Base-by-base conservation (phyloP, 2,113 vertebrate species). In the Saimiri boliviensis region DNA sequence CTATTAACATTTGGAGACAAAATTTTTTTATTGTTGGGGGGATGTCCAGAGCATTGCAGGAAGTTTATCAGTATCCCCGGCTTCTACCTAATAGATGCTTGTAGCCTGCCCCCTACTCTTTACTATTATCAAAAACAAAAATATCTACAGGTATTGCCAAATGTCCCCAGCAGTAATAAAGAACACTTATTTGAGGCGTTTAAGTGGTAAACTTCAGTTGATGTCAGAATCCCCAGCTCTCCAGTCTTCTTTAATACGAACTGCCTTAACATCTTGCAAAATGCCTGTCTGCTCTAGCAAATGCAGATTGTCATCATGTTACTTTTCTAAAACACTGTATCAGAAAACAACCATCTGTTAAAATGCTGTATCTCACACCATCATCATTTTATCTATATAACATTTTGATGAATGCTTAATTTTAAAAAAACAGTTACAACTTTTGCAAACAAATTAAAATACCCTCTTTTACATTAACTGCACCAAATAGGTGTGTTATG, bases 301-400 rank as follows among this genome's bases (percentile, higher is more conserved):
- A 86, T 68, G 71, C 76, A 95, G 87, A 93, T 92, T 94, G 87
- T 90, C 60, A 97, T 70, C 80, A 81, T 86, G 58, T 89, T 93
- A 82, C 73, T 96, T 96, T 97, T 89, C 93, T 95, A 92, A 97
- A 93, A 93, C 66, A 89, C 73, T 54, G 54, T 83, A 74, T 95
- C 87, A 91, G 58, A 91, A 93, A 96, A 87, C n/a, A 91, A 45
- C 86, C 90, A 93, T 97, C 92, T 97, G 86, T 89, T 96, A 94
- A 97, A 97, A 96, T 91, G 68, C 74, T 93, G 27, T n/a, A 82
- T 49, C 49, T 23, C 8, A 52, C 40, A 91, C 42, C 45, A 92
- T 71, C 30, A 74, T 91, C 52, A 70, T 89, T 90, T 85, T 85
- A 82, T 91, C 63, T 93, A 52, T 54, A 84, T 79, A 87, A 91